Base-by-base conservation (phyloP, 2,113 vertebrate genomes). In the Ardeotis arabs region DNA sequence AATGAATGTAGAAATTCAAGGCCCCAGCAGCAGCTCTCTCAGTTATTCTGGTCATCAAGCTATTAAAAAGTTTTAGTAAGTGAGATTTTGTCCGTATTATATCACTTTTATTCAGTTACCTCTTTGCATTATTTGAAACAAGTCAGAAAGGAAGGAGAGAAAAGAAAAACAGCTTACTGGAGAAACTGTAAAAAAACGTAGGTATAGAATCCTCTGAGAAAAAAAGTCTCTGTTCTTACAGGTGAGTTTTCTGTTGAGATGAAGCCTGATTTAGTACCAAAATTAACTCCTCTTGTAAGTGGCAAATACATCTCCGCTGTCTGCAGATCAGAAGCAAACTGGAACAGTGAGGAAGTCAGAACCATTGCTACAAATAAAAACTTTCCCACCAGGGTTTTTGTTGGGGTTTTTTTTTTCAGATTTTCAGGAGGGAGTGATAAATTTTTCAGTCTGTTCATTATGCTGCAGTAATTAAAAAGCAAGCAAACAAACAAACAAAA, bases 1-100 rank as follows among this genome's bases (percentile, higher is more conserved):
- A 97, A 94, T 94, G 56, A 93, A 72, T 64, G 13, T 70, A 56
- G 72, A 89, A 86, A 84, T 81, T 73, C 68, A 90, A 90, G 90
- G 49, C 19, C 22, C 4, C 24, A 72, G n/a, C 39, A 81, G 28
- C 6, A 93, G 14, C 6, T 10, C 28, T 62, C 29, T 79, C 25
- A 37, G 24, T 87, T 80, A 55, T 84, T 74, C 41, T 86, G 85
- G 20, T 28, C 64, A 70, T 31, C 44, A 49, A 68, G 4, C 5
- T 87, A 64, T 72, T 68, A 49, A 83, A 94, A 86, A 39, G 24
- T 49, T 86, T 75, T 70, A 79, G 29, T 6, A 70, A 88, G 29
- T 9, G 18, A 21, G 19, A 84, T 86, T 89, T 44, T 60, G 19
- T 18, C 25, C 20, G 41, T 78, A 45, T 37, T 55, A 14, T 41